Conservation (phyloP, 1,140 invertebrate species). For the Musca vetustissima region DNA sequence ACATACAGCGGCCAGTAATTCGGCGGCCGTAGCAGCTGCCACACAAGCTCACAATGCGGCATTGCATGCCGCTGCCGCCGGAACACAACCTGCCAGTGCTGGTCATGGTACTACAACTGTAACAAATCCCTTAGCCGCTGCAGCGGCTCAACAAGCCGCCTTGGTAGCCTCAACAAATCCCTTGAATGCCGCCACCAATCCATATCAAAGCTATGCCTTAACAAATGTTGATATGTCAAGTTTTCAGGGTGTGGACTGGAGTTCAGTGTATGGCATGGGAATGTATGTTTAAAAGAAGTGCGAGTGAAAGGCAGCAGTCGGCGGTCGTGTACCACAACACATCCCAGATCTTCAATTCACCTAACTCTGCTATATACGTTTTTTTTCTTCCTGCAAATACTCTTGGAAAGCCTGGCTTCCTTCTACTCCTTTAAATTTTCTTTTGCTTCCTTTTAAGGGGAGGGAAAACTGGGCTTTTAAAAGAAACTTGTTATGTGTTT, state of each 20-base stretch:
- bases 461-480: no score
- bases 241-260: slow-evolving; percentile 88
- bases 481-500: neutral
- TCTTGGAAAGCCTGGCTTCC: neutral
- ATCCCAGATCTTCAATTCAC: slow-evolving; percentile 6
- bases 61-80: slow-evolving; percentile 57
- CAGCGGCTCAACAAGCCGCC: slow-evolving; percentile 56
- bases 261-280: slow-evolving; percentile 85
- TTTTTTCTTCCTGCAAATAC: neutral
- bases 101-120: slow-evolving; percentile 51
- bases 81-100: slow-evolving; percentile 51
- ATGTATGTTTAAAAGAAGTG: slow-evolving; percentile 92
- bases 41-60: slow-evolving; percentile 57
- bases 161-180: slow-evolving; percentile 48
- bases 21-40: slow-evolving; percentile 39
- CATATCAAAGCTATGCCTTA: slow-evolving; percentile 78
- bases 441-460: no score
- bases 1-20: slow-evolving; percentile 37
- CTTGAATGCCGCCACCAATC: slow-evolving; percentile 62
- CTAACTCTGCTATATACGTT: no score
- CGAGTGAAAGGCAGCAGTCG: slow-evolving; percentile 29
- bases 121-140: slow-evolving; percentile 49
- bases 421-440: neutral
- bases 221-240: slow-evolving; percentile 88
- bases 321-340: slow-evolving; percentile 29